phyloP scores from a whole-genome alignment of 2,888 invertebrate species.

The Gastracanthus pulcherrimus region DNA sequence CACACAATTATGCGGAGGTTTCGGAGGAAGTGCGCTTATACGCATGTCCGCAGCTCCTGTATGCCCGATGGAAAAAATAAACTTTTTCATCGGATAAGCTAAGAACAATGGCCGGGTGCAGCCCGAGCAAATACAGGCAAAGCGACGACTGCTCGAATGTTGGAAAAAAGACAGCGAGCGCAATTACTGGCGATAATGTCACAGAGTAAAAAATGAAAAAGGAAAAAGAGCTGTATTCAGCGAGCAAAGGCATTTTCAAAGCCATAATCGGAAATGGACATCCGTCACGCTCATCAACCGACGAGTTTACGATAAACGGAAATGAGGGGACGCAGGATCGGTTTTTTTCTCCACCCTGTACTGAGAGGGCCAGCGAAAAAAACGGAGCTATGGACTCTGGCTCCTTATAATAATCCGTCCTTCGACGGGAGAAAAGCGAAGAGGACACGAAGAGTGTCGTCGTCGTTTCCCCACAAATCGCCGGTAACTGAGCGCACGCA shows the following conservation, averaged over 20 bases:
- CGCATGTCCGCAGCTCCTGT: too few species aligned
- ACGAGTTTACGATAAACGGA: slow-evolving; percentile 62
- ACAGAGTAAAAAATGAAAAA: slow-evolving; percentile 23
- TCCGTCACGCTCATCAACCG: slow-evolving; percentile 58
- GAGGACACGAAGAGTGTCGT: not conserved
- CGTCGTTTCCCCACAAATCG: not conserved
- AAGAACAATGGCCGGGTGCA: not conserved
- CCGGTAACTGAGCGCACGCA: not conserved
- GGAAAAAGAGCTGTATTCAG: not conserved
- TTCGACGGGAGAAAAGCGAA: not conserved
- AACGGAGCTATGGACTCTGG: not conserved
- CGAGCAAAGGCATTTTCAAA: slow-evolving; percentile 50
- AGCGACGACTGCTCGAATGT: not conserved
- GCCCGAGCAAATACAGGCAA: not conserved
- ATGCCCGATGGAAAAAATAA: too few species aligned
- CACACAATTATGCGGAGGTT: too few species aligned
- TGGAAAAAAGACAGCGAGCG: slow-evolving; percentile 18
- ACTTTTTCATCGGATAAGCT: too few species aligned
- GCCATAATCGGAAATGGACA: slow-evolving; percentile 60
- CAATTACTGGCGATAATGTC: slow-evolving; percentile 52
- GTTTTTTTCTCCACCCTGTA: not conserved
- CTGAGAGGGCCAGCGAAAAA: not conserved
- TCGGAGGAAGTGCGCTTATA: too few species aligned
- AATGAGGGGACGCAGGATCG: slow-evolving; percentile 59
- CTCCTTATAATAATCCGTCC: slow-evolving; percentile 9